Evolutionary conservation across 2,113 vertebrate species (phyloP), one percentile per base, ranked within the genome.

Genomic region (Hippocampus comes): DNA sequence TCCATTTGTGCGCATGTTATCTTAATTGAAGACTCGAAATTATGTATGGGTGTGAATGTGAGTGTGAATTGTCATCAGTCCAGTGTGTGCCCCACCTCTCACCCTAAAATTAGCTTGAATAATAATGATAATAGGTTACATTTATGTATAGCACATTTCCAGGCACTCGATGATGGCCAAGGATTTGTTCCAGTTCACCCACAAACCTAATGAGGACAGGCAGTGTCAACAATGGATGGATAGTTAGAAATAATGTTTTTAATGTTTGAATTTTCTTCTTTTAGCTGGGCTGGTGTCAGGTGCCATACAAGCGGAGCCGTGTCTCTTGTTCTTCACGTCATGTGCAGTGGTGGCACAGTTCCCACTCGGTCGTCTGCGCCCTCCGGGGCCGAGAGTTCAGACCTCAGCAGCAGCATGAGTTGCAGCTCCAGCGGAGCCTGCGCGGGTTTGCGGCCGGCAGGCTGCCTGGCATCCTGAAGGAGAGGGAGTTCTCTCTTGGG

Each of bases 401-500:
- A 64, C 92, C 95, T 63, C 95, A 96, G 76, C 91, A 94, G 84
- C 95, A 96, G 82, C 93, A 94, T 60, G 96, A 98, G 68, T 89
- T 92, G 84, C 90, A 83, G 78, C 95, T 97, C 72, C 92, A 93
- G 72, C 89, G 87, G 34, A 81, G 95, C 80, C 85, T 99, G 72
- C 93, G 94, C 0, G 94, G 95, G 46, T 96, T 95, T 1, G 95
- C 96, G 2, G 97, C 97, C 8, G 94, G 96, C 63, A 92, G 95
- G 49, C 94, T 99, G 67, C 97, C 97, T 1, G 89, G 93, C 74
- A 94, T 99, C 71, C 92, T 99, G 43, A 93, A 92, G 63, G 97
- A 99, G 84, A 93, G 92, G 81, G 96, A 99, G 82, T 98, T 98
- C 84, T 94, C 95, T 21, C 94, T 99, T 0, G 97, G 96, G 67